These are phyloP conservation scores for Pithys albifrons DNA, from an alignment of 2,113 vertebrate genomes.

Conservation along the genomic window DNA sequence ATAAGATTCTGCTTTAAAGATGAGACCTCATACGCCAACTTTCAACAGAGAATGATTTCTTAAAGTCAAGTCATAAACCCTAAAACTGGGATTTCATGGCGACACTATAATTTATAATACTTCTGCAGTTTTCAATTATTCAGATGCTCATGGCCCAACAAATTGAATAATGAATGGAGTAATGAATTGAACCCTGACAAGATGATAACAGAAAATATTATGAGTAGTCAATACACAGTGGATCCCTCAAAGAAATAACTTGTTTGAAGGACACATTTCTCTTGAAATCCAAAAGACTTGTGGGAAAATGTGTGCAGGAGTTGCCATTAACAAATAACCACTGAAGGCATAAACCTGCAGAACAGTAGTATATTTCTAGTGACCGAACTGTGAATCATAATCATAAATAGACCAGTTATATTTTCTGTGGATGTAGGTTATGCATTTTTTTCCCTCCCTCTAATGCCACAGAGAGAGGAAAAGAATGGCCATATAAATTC, in stretches of 20 bases:
- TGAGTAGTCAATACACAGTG: conserved; percentile 32
- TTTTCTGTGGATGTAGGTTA: conserved; percentile 53
- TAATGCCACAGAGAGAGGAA: conserved; percentile 60
- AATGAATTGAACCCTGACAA: conserved; percentile 79
- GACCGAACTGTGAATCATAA: conserved; percentile 71
- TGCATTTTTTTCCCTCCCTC: conserved; percentile 36
- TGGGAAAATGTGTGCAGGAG: conserved; percentile 1
- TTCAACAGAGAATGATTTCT: conserved; percentile 75
- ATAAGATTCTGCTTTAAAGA: conserved; percentile 43
- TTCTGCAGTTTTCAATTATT: conserved; percentile 80
- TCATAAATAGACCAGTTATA: conserved; percentile 70
- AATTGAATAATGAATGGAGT: conserved; percentile 82
- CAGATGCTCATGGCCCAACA: conserved; percentile 79
- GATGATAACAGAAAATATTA: conserved; percentile 69
- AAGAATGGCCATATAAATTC: conserved; percentile 70
- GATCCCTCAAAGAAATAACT: conserved; percentile 62
- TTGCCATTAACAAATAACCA: conserved; percentile 61
- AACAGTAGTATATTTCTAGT: conserved; percentile 64
- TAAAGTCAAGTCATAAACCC: conserved; percentile 75
- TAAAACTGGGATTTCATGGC: conserved; percentile 70
- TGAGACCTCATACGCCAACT: conserved; percentile 65
- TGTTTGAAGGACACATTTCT: conserved; percentile 72
- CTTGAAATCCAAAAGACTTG: conserved; percentile 58
- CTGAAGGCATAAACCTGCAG: conserved; percentile 55
- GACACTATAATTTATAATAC: conserved; percentile 80